These are phyloP conservation scores for Pseudochaenichthys georgianus DNA, from an alignment of 2,797 vertebrate genomes.

Conservation along the genomic window DNA sequence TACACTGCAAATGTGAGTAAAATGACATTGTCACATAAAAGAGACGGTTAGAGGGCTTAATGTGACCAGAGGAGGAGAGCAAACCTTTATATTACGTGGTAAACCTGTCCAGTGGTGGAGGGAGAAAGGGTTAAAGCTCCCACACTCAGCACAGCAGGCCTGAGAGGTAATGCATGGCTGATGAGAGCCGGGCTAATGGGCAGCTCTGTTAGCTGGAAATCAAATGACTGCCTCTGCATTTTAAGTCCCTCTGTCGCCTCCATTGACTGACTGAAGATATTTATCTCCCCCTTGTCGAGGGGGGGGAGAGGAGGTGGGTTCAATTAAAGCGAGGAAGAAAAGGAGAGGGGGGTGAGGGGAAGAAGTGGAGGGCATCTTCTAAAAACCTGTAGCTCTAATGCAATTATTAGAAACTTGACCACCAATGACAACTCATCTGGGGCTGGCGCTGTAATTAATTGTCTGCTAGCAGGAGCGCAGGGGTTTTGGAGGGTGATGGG, in stretches of 20 bases:
- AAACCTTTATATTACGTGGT: conserved; percentile 8
- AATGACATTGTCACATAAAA: not conserved
- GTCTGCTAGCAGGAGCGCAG: conserved; percentile 66
- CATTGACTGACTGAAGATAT: conserved; percentile 82
- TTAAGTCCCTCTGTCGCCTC: conserved; percentile 79
- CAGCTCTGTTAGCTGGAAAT: conserved; percentile 83
- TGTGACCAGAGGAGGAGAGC: not conserved
- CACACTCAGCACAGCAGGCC: conserved; percentile 57
- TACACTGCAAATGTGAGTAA: not conserved
- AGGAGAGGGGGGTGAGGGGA: conserved; percentile 27
- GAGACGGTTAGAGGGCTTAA: conserved; percentile 5
- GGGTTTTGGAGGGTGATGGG: conserved; percentile 37
- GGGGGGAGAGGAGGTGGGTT: conserved; percentile 19
- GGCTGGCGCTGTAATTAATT: conserved; percentile 79
- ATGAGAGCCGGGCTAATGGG: conserved; percentile 84
- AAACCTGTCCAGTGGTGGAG: conserved; percentile 31
- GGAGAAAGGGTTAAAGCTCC: conserved; percentile 67
- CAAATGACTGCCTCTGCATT: conserved; percentile 84
- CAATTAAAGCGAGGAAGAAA: conserved; percentile 50
- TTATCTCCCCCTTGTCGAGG: conserved; percentile 78
- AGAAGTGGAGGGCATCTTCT: conserved; percentile 39
- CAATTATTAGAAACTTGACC: conserved; percentile 84
- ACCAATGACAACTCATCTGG: conserved; percentile 82
- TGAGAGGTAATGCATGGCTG: conserved; percentile 80
- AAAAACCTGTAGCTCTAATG: conserved; percentile 73